phyloP scores from a whole-genome alignment of 2,888 invertebrate genomes.

The Encarsia formosa region DNA sequence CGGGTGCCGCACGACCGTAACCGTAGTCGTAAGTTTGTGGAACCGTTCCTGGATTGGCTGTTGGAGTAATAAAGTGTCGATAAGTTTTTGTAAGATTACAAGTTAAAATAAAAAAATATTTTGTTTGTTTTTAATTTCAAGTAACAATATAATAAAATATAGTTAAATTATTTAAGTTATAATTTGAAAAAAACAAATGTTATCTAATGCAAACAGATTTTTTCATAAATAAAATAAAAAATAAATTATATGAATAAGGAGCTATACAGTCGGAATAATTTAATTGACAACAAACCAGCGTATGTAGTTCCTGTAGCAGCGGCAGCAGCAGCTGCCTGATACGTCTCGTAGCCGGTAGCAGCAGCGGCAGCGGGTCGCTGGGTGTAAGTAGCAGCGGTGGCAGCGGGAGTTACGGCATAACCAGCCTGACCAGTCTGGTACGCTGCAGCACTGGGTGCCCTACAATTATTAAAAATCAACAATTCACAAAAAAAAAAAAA shows the following conservation, averaged over 20 bases:
- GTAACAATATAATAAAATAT: too few species aligned
- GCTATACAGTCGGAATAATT: too few species aligned
- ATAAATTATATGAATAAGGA: too few species aligned
- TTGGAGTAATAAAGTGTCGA: background rate
- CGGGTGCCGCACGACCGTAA: slow-evolving; percentile 61
- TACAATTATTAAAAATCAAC: too few species aligned
- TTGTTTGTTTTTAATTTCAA: too few species aligned
- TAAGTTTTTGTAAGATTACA: too few species aligned
- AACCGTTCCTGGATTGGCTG: slow-evolving; percentile 53
- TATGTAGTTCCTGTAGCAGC: slow-evolving; percentile 72
- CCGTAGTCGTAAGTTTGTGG: slow-evolving; percentile 67
- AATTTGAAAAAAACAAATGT: too few species aligned
- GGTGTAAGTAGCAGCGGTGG: slow-evolving; percentile 80
- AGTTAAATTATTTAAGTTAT: too few species aligned
- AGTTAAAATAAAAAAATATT: too few species aligned
- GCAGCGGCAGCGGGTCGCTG: slow-evolving; percentile 74
- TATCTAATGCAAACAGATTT: too few species aligned
- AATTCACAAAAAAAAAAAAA: too few species aligned
- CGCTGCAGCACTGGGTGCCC: slow-evolving; percentile 72
- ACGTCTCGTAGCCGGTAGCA: slow-evolving; percentile 74
- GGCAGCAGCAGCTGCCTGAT: slow-evolving; percentile 71
- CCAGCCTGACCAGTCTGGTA: slow-evolving; percentile 81
- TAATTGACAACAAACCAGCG: slow-evolving; percentile 54
- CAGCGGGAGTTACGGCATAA: slow-evolving; percentile 77
- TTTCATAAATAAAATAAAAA: too few species aligned